phyloP scores from a whole-genome alignment of 2,888 invertebrate species.

The Arrhopalites spinosus region DNA sequence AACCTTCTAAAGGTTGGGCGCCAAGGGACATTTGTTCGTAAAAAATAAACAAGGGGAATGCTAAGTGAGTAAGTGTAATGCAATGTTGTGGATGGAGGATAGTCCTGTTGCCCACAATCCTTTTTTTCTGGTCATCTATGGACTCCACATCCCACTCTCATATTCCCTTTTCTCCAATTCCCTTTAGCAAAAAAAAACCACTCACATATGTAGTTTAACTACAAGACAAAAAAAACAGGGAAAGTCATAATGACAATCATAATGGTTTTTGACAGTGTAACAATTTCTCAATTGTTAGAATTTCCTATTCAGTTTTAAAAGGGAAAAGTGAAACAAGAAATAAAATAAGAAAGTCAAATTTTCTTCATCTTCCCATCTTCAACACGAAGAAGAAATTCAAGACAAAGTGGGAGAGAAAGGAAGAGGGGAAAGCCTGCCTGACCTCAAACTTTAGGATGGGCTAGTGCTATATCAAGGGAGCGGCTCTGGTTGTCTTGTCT shows the following conservation, averaged over 20 bases:
- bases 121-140: background rate
- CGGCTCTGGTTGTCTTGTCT: background rate
- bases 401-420: background rate
- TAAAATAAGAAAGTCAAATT: background rate
- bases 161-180: background rate
- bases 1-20: conserved; percentile 25
- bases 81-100: conserved; percentile 31
- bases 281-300: too few species aligned
- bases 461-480: background rate
- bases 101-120: conserved; percentile 26
- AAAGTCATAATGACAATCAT: too few species aligned
- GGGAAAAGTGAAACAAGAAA: background rate
- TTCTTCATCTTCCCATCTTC: too few species aligned
- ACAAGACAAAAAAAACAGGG: background rate
- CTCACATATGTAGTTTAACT: too few species aligned
- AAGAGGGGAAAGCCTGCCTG: background rate
- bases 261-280: too few species aligned
- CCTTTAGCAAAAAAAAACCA: too few species aligned
- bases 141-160: background rate
- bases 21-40: conserved; percentile 41
- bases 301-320: too few species aligned
- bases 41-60: conserved; percentile 42
- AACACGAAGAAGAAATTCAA: too few species aligned
- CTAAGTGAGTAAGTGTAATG: conserved; percentile 40
- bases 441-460: background rate